These are phyloP conservation scores for Caenorhabditis tropicalis DNA, from an alignment of 1,140 invertebrate genomes.

Conservation along the genomic window DNA sequence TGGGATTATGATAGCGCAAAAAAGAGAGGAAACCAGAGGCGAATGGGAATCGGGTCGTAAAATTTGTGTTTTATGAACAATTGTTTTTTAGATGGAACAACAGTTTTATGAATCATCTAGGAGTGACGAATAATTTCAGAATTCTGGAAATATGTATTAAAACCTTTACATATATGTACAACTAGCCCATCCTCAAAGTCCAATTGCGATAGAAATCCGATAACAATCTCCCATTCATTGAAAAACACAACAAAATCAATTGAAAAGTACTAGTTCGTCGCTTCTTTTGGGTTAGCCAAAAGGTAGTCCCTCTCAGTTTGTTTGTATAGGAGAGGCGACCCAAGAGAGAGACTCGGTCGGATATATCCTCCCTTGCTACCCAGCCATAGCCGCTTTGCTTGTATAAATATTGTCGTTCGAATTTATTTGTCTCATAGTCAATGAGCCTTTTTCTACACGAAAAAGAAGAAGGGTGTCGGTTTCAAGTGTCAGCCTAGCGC, in stretches of 20 bases:
- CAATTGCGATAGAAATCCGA: too few relatives aligned
- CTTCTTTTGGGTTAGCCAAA: background rate
- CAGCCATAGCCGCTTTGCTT: background rate
- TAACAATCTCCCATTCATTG: too few relatives aligned
- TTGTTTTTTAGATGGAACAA: too few relatives aligned
- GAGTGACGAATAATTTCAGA: too few relatives aligned
- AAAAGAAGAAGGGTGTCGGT: background rate
- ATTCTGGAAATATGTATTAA: too few relatives aligned
- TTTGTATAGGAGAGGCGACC: conserved; percentile 1
- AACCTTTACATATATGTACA: too few relatives aligned
- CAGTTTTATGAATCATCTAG: too few relatives aligned
- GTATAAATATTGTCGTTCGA: conserved; percentile 26
- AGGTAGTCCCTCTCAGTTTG: background rate
- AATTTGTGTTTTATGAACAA: too few relatives aligned
- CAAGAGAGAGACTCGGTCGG: background rate
- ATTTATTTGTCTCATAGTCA: conserved; percentile 1
- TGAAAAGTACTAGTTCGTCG: background rate
- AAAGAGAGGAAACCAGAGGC: too few relatives aligned
- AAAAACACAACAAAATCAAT: background rate
- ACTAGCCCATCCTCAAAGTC: too few relatives aligned
- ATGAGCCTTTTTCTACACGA: background rate
- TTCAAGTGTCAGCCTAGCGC: too few relatives aligned
- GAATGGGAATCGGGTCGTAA: too few relatives aligned
- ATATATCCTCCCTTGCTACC: background rate
- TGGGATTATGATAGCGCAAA: background rate